Conservation (phyloP, 2,797 vertebrate genomes). For the Garrulus glandarius region DNA sequence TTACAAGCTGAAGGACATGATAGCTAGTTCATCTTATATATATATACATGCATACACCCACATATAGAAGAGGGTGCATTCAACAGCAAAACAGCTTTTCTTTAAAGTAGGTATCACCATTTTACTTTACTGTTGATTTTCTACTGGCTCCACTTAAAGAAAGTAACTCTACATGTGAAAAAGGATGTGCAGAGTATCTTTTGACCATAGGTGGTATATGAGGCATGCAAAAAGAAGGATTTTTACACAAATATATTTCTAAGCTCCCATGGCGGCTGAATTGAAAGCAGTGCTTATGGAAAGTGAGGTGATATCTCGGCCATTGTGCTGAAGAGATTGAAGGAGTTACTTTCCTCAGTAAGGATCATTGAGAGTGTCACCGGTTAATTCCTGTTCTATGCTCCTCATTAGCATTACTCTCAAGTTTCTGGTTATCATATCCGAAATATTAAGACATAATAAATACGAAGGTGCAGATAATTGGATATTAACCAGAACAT, state of each 20-base stretch:
- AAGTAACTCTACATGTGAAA: not conserved
- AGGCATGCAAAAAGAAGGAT: not conserved
- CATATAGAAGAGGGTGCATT: not conserved
- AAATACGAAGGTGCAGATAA: slow-evolving; percentile 92
- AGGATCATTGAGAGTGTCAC: slow-evolving; percentile 77
- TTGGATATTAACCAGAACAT: slow-evolving; percentile 86
- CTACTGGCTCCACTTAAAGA: not conserved
- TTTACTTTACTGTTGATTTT: not conserved
- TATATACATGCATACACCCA: not conserved
- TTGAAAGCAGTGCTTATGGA: not conserved
- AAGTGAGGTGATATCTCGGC: not conserved
- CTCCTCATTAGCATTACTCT: slow-evolving; percentile 81
- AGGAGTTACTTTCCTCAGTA: slow-evolving; percentile 54
- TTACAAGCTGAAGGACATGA: not conserved
- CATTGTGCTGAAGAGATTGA: not conserved
- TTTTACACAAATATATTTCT: not conserved
- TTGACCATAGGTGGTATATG: not conserved
- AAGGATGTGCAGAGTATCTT: not conserved
- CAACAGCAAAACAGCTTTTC: not conserved
- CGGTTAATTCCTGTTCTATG: slow-evolving; percentile 76
- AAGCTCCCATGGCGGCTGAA: not conserved
- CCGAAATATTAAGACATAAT: slow-evolving; percentile 89
- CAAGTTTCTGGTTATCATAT: slow-evolving; percentile 82
- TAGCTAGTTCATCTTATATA: not conserved
- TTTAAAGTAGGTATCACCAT: not conserved